Evolutionary conservation across 23 tunicate species (phyloP), one percentile per base, ranked within the genome.

Genomic region (Botrylloides violaceus): DNA sequence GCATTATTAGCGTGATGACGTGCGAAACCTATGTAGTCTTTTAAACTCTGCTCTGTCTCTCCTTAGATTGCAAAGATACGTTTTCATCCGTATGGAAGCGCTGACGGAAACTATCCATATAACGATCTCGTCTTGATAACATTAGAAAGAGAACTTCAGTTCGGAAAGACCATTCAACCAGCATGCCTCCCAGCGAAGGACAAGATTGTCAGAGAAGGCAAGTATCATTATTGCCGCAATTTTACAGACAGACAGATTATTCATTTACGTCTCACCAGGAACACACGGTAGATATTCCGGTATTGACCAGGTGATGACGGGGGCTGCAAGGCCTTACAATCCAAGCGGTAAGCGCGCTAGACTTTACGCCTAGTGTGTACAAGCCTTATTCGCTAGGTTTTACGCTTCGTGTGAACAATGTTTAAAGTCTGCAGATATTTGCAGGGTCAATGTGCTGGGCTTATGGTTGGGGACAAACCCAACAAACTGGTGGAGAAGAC

Each of bases 391-490:
- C n/a, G n/a, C n/a, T n/a, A n/a, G n/a, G n/a, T n/a, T n/a, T n/a
- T n/a, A n/a, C n/a, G n/a, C n/a, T n/a, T n/a, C n/a, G n/a, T n/a
- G n/a, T n/a, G n/a, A n/a, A n/a, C n/a, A n/a, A n/a, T n/a, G n/a
- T n/a, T n/a, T n/a, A n/a, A 12, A 12, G 15, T 47, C 18, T 47
- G 55, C 55, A 47, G 55, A 47, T 12, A 47, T 18, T 12, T 31
- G 20, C 70, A 68, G 74, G 74, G 20, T 35, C 74, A 4, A 31
- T 3, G 1, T 68, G 74, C 58, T 68, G 74, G 74, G 56, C 74
- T 23, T 68, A 68, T 25, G 74, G 74, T n/a, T 68, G 74, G 74
- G 74, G 74, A 43, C 25, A n/a, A 0, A 68, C 74, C 26, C 25
- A 19, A 0, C 56, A 30, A 26, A 2, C 1, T 15, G 58, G 56